These are phyloP conservation scores for Aphidius colemani DNA, from an alignment of 2,888 invertebrate genomes.

Conservation along the genomic window DNA sequence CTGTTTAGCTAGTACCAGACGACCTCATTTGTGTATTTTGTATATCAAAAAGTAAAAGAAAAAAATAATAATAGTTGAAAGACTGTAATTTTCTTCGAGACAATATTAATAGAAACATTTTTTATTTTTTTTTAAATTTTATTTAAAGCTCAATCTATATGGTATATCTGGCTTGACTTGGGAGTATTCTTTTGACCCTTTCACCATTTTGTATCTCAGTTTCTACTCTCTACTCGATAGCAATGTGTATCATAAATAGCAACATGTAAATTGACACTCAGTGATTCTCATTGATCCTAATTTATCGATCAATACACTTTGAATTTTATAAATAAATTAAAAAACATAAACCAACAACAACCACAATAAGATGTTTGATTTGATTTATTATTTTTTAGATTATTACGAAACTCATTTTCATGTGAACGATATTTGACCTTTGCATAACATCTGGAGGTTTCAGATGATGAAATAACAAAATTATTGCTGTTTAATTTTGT, in stretches of 20 bases:
- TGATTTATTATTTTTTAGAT: not conserved
- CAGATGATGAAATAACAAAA: no score
- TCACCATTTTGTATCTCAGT: not conserved
- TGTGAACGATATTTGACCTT: no score
- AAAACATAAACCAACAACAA: no score
- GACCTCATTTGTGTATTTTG: no score
- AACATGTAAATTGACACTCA: slow-evolving; percentile 1
- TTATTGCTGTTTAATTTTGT: no score
- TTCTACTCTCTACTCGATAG: not conserved
- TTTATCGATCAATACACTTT: not conserved
- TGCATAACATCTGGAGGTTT: no score
- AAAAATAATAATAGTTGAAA: no score
- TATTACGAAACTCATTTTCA: not conserved
- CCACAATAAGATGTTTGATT: no score
- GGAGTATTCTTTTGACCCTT: slow-evolving; percentile 13
- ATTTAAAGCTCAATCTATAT: not conserved
- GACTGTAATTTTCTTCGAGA: no score
- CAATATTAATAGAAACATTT: not conserved
- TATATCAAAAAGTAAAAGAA: no score
- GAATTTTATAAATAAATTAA: not conserved
- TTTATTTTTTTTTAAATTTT: slow-evolving; percentile 1
- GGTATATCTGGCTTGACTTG: not conserved
- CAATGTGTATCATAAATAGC: not conserved
- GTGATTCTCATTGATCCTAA: slow-evolving; percentile 8
- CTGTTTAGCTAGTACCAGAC: no score